These are phyloP conservation scores for Teleiodes luculella DNA, from an alignment of 2,888 invertebrate species.

Conservation along the genomic window DNA sequence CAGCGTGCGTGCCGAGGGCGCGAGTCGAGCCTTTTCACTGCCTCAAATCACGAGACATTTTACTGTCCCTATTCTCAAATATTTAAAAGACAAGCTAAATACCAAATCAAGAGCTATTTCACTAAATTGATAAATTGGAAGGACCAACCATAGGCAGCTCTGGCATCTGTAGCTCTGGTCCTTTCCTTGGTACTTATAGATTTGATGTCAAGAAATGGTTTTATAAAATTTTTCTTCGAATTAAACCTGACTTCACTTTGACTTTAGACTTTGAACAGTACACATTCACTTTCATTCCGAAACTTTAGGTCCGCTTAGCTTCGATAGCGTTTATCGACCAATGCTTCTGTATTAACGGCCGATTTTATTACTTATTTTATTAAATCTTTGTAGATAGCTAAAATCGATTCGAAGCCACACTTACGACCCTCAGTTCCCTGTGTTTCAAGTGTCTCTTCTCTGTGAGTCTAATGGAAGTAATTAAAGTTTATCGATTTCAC, in stretches of 20 bases:
- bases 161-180: no score
- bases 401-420: constrained; percentile 1
- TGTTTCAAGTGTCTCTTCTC: background rate
- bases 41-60: background rate
- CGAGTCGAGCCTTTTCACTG: background rate
- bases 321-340: background rate
- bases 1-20: background rate
- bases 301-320: background rate
- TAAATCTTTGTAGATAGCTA: background rate
- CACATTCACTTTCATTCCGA: background rate
- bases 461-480: constrained; percentile 4
- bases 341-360: background rate
- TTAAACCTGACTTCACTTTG: no score
- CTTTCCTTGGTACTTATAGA: no score
- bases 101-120: no score
- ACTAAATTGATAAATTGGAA: no score
- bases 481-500: constrained; percentile 7
- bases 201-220: no score
- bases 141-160: no score
- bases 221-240: no score
- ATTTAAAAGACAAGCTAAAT: no score
- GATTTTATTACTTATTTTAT: constrained; percentile 12
- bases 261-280: background rate
- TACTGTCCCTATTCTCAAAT: no score
- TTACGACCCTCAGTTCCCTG: background rate